Base-by-base conservation (phyloP, 2,113 vertebrate genomes). In the Mormoops blainvillei region DNA sequence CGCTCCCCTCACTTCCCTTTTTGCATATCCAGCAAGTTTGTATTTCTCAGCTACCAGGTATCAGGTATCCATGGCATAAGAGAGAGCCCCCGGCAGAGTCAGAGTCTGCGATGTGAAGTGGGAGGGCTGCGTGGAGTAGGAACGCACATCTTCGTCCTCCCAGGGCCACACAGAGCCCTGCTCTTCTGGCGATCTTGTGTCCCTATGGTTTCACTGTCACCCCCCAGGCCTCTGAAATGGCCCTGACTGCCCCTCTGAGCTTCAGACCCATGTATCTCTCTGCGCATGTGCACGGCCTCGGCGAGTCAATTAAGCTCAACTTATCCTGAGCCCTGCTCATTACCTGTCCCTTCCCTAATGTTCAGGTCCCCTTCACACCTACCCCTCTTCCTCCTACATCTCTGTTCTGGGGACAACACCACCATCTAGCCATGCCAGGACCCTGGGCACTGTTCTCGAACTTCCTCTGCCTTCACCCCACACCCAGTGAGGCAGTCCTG, bases 251-350 rank as follows among this genome's bases (percentile, higher is more conserved):
- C 84, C 74, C 65, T 61, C 65, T 52, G 33, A 81, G 33, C 4
- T 4, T 13, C 65, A 5, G 54, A 26, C 19, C 24, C 6, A 0
- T 3, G 16, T 15, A 33, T 10, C 33, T 14, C 13, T 36, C 87
- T 68, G 19, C 4, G 48, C 52, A 5, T 3, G 0, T 0, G 19
- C 9, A 12, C 12, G 33, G 3, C 19, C 65, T n/a, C 2, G 36
- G 28, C 1, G 33, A 33, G 20, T n/a, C 63, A 38, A 16, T 14
- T 9, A n/a, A 31, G 43, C 58, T 38, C 38, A 36, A 20, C 2
- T 2, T n/a, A 54, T 8, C 33, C 68, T 43, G 28, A 73, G 10
- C 4, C 8, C 54, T 87, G 41, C 41, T 92, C n/a, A 12, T 7
- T 18, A 33, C 43, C 52, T 43, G 52, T 31, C 24, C 16, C 43